phyloP scores from a whole-genome alignment of 2,888 invertebrate species.

The Orthosia gracilis region DNA sequence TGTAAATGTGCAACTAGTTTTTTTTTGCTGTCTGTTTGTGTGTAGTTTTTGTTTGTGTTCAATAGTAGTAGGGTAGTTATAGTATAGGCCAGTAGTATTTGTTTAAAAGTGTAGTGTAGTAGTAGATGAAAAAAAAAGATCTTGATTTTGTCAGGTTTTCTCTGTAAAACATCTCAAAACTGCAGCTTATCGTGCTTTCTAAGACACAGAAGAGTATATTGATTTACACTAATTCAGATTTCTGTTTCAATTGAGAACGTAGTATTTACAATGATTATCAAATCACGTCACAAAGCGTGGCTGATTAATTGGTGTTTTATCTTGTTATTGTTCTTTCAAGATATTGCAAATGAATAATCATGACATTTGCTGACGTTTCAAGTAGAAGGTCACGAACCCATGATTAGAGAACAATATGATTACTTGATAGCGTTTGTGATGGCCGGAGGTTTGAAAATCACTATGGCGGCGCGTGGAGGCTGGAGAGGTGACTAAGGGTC shows the following conservation, averaged over 20 bases:
- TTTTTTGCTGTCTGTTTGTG: too few relatives aligned
- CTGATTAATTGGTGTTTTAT: background rate
- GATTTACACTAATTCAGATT: background rate
- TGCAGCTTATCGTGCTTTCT: too few relatives aligned
- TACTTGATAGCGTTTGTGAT: constrained; percentile 1
- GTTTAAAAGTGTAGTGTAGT: too few relatives aligned
- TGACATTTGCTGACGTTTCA: constrained; percentile 20
- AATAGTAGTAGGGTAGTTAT: too few relatives aligned
- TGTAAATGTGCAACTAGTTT: too few relatives aligned
- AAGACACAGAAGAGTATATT: too few relatives aligned
- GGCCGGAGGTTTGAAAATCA: background rate
- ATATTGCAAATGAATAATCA: constrained; percentile 23
- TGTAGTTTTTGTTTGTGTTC: too few relatives aligned
- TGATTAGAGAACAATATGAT: constrained; percentile 14
- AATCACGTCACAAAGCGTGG: background rate
- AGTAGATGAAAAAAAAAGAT: too few relatives aligned
- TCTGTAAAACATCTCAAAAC: too few relatives aligned
- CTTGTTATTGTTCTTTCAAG: constrained; percentile 17
- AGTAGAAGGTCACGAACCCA: background rate
- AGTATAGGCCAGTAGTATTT: too few relatives aligned
- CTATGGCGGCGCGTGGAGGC: background rate
- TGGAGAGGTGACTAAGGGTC: background rate
- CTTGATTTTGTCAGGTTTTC: too few relatives aligned
- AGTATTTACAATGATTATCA: background rate
- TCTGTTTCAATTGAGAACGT: background rate